Evolutionary conservation across 1,140 invertebrate species (phyloP).

Genomic region (Bombus soroeensis): DNA sequence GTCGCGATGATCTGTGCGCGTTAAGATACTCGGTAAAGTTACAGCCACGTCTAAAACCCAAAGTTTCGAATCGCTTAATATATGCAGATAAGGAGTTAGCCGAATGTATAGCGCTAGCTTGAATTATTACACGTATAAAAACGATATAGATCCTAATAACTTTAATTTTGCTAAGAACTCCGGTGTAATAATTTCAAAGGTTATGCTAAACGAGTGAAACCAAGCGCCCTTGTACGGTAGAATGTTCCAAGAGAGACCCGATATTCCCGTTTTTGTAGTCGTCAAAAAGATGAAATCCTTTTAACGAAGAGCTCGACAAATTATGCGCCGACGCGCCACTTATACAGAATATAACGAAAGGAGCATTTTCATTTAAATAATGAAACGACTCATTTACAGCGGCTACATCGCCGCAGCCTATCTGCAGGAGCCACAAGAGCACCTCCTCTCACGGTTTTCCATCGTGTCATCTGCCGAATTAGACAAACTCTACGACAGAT

Average conservation of each 20-base stretch:
- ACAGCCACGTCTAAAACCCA: too few species aligned
- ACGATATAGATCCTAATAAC: too few species aligned
- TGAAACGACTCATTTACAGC: constrained; percentile 18
- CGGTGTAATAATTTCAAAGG: too few species aligned
- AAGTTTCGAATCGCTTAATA: too few species aligned
- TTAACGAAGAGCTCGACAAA: not conserved
- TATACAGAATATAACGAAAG: constrained; percentile 2
- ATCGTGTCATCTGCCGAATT: not conserved
- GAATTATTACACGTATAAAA: too few species aligned
- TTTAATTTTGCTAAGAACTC: too few species aligned
- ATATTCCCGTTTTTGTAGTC: not conserved
- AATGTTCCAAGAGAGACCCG: not conserved
- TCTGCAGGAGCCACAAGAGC: not conserved
- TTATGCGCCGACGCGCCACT: not conserved
- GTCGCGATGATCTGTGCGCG: too few species aligned
- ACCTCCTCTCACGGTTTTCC: not conserved
- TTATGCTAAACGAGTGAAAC: too few species aligned
- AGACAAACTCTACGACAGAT: not conserved
- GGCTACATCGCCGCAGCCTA: not conserved
- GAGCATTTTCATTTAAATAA: constrained; percentile 29
- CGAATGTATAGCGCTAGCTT: too few species aligned
- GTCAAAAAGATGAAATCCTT: not conserved
- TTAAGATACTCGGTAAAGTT: too few species aligned
- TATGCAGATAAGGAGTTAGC: too few species aligned
- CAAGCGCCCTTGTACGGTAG: too few species aligned